These are phyloP conservation scores for Xenus cinereus DNA, from an alignment of 2,113 vertebrate species.

Conservation along the genomic window DNA sequence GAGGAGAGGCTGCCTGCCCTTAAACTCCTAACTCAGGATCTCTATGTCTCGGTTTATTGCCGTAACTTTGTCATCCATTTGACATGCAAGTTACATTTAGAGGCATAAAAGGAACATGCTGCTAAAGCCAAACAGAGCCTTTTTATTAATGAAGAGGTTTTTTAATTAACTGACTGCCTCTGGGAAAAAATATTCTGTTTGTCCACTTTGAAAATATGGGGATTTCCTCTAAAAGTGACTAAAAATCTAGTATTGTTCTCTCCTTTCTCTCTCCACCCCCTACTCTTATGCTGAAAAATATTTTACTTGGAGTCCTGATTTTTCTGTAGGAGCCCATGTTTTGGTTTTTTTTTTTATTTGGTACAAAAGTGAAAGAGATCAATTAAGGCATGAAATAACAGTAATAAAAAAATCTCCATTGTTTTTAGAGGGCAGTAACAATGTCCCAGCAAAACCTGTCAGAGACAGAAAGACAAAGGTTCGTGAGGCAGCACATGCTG, in stretches of 20 bases:
- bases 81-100: neutral
- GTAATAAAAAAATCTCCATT: neutral
- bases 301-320: neutral
- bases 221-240: neutral
- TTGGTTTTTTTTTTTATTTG: neutral
- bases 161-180: too few species aligned
- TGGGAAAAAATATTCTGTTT: neutral
- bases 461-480: neutral
- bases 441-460: too few species aligned
- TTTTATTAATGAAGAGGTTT: neutral
- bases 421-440: neutral
- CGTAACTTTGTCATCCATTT: rapidly evolving
- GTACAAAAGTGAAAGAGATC: neutral
- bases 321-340: neutral
- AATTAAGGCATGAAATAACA: neutral
- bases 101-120: neutral
- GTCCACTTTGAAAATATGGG: neutral
- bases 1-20: neutral
- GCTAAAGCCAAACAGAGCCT: neutral
- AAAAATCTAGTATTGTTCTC: neutral
- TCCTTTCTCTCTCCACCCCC: neutral
- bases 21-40: neutral
- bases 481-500: neutral
- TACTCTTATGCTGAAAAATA: neutral
- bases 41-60: neutral